phyloP scores from a whole-genome alignment of 2,113 vertebrate species.

The Alectura lathami region DNA sequence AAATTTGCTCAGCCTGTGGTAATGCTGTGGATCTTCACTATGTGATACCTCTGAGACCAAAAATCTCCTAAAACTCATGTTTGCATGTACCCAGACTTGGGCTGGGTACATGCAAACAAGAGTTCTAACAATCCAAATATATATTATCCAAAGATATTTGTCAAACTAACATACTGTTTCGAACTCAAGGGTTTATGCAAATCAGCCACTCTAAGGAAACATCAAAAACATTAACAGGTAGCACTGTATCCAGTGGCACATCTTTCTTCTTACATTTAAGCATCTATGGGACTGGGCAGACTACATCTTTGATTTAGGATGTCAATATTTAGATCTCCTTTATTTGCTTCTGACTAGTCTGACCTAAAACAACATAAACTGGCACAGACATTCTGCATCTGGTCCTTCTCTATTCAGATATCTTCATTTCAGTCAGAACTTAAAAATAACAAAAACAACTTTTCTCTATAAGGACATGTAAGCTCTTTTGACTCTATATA shows the following conservation, averaged over 20 bases:
- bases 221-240: neutral
- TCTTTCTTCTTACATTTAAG: neutral
- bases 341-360: neutral
- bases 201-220: neutral
- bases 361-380: neutral
- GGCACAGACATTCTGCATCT: neutral
- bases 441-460: neutral
- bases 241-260: fast-evolving
- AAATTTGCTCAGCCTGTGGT: neutral
- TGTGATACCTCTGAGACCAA: neutral
- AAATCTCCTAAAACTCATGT: neutral
- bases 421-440: neutral
- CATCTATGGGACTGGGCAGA: neutral
- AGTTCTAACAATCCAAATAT: neutral
- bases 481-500: neutral
- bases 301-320: neutral
- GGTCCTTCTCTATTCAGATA: neutral
- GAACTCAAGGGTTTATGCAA: neutral
- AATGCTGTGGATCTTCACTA: neutral
- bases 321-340: neutral
- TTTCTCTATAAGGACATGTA: neutral
- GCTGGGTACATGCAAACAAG: neutral
- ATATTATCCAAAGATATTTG: neutral
- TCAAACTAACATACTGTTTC: fast-evolving
- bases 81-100: too few relatives aligned